Conservation (phyloP, 2,888 invertebrate species). For the Teleiodes luculella region DNA sequence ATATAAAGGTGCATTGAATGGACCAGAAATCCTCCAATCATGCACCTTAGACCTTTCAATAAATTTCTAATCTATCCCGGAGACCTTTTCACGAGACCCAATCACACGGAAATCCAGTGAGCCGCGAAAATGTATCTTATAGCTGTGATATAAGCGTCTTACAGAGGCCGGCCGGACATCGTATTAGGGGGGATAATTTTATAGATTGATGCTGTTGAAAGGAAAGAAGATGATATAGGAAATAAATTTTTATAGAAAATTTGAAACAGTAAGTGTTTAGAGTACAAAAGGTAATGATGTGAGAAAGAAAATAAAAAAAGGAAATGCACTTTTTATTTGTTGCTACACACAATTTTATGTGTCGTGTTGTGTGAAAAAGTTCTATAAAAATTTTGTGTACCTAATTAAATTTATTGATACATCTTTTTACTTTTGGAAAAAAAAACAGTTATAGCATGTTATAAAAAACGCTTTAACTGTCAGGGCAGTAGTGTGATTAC, state of each 20-base stretch:
- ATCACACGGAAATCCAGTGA: slow-evolving; percentile 33
- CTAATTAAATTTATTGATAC: too few species aligned
- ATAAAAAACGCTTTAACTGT: too few species aligned
- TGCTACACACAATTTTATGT: too few species aligned
- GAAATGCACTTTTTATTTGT: too few species aligned
- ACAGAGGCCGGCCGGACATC: background rate
- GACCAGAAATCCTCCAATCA: slow-evolving; percentile 25
- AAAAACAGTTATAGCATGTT: too few species aligned
- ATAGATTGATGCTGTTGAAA: background rate
- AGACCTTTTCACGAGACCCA: slow-evolving; percentile 38
- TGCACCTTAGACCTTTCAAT: slow-evolving; percentile 37
- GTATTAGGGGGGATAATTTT: background rate
- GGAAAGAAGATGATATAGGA: background rate
- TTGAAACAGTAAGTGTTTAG: background rate
- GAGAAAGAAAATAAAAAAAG: too few species aligned
- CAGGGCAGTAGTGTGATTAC: too few species aligned
- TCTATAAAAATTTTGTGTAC: too few species aligned
- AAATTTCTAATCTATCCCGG: slow-evolving; percentile 41
- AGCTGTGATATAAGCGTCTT: slow-evolving; percentile 8
- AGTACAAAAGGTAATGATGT: too few species aligned
- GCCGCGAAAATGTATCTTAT: slow-evolving; percentile 25
- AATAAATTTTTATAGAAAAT: background rate
- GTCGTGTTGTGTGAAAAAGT: too few species aligned
- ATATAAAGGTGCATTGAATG: slow-evolving; percentile 32
- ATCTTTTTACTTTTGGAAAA: background rate